Evolutionary conservation across 2,888 invertebrate genomes (phyloP).

Genomic region (Acronicta psi): DNA sequence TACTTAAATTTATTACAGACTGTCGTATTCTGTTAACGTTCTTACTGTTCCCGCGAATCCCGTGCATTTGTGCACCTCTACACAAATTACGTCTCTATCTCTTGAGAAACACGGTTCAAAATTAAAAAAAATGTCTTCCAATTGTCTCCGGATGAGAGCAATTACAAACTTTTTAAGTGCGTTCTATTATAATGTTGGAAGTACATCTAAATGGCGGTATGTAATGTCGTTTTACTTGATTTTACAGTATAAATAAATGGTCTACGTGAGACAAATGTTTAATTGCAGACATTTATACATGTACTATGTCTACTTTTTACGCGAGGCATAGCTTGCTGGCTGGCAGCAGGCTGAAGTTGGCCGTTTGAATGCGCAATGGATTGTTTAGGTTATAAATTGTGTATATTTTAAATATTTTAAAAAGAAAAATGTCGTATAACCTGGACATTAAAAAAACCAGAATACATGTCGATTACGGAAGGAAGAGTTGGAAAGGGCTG

Average conservation of each 20-base stretch:
- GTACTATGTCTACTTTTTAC: not conserved
- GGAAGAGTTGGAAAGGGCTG: too few species aligned
- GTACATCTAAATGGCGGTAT: conserved; percentile 12
- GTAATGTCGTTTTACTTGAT: conserved; percentile 4
- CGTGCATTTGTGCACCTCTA: conserved; percentile 10
- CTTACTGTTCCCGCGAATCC: conserved; percentile 42
- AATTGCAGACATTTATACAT: not conserved
- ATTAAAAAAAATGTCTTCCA: not conserved
- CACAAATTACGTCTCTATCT: conserved; percentile 1
- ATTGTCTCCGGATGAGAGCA: conserved; percentile 36
- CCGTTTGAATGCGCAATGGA: too few species aligned
- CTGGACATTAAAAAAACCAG: too few species aligned
- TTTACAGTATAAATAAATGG: conserved; percentile 11
- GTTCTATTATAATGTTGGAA: conserved; percentile 24
- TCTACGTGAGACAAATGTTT: conserved; percentile 1
- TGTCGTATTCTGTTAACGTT: conserved; percentile 66
- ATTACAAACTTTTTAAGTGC: conserved; percentile 48
- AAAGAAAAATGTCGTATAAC: too few species aligned
- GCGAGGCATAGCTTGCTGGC: too few species aligned
- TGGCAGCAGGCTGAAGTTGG: too few species aligned
- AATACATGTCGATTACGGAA: too few species aligned
- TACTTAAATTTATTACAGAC: conserved; percentile 48
- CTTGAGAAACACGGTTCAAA: conserved; percentile 18
- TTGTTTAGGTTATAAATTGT: too few species aligned
- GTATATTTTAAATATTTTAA: too few species aligned